Base-by-base conservation (phyloP, 2,113 vertebrate genomes). In the Smithornis capensis region DNA sequence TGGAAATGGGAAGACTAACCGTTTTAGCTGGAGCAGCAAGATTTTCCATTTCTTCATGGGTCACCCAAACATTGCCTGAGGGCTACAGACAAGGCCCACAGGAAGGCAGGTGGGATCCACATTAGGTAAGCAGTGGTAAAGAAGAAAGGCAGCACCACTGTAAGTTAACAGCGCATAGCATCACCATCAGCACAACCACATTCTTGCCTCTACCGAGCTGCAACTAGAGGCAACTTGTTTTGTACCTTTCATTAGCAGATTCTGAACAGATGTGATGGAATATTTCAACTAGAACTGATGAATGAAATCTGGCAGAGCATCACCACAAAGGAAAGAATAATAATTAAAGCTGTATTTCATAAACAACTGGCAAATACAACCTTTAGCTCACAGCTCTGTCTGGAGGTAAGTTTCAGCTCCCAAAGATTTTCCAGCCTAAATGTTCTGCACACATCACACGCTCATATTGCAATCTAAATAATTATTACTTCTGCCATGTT, bases 31-130 rank as follows among this genome's bases (percentile, higher is more conserved):
- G 99, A 97, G 99, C 99, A 70, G 99, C 98, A 91, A 99, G 98
- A 79, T 98, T 99, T 98, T 99, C 99, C 99, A 99, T 99, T 98
- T 99, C 99, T 98, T 99, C 99, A 87, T 99, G 99, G 96, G 99
- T 99, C 98, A 99, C 98, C 99, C 99, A 99, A 42, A 99, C 99
- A 92, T 99, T 99, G 98, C 99, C 99, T 97, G 99, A 99, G 73
- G 99, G 98, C 99, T 99, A 98, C 29, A 62, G 97, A 97, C 96
- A 91, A 83, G 95, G 96, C 98, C 98, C 98, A 6, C 96, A 97
- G 98, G 89, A 97, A 96, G 97, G 97, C 97, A 94, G 97, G 96
- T 96, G 97, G 96, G 94, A 97, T 99, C 99, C 99, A 65, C 53
- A 96, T 98, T 98, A 98, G 98, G 98, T 97, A 99, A 99, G 99